A percentile compares a stretch with the other conserved stretches of the same genome.
Conservation (phyloP, 2,888 invertebrate genomes). For the Smittia sp. region DNA sequence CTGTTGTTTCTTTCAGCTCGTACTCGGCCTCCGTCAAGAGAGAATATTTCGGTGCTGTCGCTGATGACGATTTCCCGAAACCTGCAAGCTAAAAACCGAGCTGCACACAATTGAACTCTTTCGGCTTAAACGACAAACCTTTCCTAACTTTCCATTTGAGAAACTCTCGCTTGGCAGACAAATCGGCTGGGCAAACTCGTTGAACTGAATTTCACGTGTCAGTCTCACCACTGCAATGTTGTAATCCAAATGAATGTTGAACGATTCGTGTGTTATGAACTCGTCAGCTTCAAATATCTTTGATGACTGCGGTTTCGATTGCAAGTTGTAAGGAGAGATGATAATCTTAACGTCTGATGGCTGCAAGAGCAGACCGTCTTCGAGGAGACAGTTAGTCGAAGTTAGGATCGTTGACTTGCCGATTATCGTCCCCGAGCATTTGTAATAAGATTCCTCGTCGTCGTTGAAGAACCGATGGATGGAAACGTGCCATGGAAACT, state of each 20-base stretch:
- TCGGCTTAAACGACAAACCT: not conserved
- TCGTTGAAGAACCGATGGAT: not conserved
- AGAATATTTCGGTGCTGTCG: not conserved
- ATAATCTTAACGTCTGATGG: no score
- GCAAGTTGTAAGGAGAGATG: not conserved
- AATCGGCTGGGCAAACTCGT: slow-evolving; percentile 15
- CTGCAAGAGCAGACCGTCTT: not conserved
- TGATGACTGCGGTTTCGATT: not conserved
- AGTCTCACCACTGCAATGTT: slow-evolving; percentile 18
- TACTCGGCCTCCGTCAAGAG: slow-evolving; percentile 6
- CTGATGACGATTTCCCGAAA: not conserved
- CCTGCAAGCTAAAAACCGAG: slow-evolving; percentile 17
- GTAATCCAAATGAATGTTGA: not conserved
- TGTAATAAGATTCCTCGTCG: not conserved
- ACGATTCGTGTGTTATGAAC: slow-evolving; percentile 6
- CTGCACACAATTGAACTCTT: not conserved
- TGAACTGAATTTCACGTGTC: not conserved
- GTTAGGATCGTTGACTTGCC: not conserved
- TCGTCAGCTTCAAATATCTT: not conserved
- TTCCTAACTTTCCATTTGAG: not conserved
- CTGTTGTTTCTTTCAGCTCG: not conserved
- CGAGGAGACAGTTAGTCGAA: slow-evolving; percentile 26
- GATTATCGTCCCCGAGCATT: slow-evolving; percentile 22
- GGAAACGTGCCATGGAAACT: not conserved
- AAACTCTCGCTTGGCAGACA: slow-evolving; percentile 10